Percentiles rank a stretch among this genome's conserved stretches.
Conservation (phyloP, 2,113 vertebrate species). For the Petroica traversi region DNA sequence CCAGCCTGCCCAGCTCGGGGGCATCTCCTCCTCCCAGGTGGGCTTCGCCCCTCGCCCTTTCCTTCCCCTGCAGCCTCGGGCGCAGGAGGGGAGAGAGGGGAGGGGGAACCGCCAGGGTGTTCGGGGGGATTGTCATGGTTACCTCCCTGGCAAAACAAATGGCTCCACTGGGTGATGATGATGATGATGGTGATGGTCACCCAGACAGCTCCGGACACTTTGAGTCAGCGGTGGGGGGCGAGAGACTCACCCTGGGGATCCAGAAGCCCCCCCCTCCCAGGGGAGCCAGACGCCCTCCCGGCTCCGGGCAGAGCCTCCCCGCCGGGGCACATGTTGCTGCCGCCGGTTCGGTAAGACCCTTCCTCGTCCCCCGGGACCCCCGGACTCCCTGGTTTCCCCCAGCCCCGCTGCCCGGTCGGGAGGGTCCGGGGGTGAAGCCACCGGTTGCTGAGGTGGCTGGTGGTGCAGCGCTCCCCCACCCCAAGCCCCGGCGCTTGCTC, state of each 20-base stretch:
- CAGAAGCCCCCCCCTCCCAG: background rate
- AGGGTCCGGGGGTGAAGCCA: background rate
- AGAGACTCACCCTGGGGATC: background rate
- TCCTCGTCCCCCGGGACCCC: background rate
- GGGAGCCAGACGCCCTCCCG: background rate
- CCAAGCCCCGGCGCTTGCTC: conserved; percentile 47
- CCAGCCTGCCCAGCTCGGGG: background rate
- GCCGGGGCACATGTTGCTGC: conserved; percentile 40
- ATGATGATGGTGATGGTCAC: conserved; percentile 60
- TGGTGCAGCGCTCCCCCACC: background rate
- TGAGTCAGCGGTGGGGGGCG: background rate
- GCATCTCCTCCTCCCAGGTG: background rate
- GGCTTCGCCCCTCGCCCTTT: background rate
- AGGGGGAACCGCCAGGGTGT: background rate
- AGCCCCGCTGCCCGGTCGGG: background rate
- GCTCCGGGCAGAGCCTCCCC: background rate
- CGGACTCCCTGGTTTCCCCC: background rate
- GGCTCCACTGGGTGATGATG: conserved; percentile 60
- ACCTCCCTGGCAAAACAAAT: conserved; percentile 82
- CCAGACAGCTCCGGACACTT: conserved; percentile 67
- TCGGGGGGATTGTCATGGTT: conserved; percentile 89
- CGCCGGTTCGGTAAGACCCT: conserved; percentile 17
- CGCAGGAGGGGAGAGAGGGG: background rate
- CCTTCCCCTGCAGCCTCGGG: background rate
- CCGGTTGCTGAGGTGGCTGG: conserved; percentile 61